These are phyloP conservation scores for Synergus laeviventris DNA, from an alignment of 2,888 invertebrate species.

Conservation along the genomic window DNA sequence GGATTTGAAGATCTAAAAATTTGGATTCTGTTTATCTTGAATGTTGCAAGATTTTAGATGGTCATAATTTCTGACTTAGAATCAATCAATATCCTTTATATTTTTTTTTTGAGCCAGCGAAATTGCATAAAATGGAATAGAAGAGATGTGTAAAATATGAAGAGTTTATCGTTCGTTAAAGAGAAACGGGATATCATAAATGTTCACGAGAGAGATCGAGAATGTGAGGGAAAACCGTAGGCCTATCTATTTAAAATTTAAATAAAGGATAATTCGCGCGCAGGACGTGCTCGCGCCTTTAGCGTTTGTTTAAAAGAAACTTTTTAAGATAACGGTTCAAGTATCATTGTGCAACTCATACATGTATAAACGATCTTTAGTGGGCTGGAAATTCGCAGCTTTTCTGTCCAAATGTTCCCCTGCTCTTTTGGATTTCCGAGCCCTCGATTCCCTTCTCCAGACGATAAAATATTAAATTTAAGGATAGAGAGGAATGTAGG, in stretches of 20 bases:
- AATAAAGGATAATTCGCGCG: slow-evolving; percentile 32
- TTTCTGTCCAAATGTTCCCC: slow-evolving; percentile 25
- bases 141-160: slow-evolving; percentile 12
- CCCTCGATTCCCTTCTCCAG: slow-evolving; percentile 4
- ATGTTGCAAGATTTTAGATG: not conserved
- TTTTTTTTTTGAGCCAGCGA: slow-evolving; percentile 20
- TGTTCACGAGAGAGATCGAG: slow-evolving; percentile 11
- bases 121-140: not conserved
- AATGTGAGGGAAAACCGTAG: slow-evolving; percentile 29
- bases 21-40: not conserved
- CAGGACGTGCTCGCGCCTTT: slow-evolving; percentile 32
- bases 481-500: not conserved
- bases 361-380: not conserved
- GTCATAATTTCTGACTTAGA: not conserved
- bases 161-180: slow-evolving; percentile 38
- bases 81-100: too few species aligned
- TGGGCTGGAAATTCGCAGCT: slow-evolving; percentile 24
- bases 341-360: not conserved
- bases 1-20: not conserved
- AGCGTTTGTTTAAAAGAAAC: slow-evolving; percentile 13
- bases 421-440: slow-evolving; percentile 14
- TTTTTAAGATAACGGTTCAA: slow-evolving; percentile 23
- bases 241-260: slow-evolving; percentile 30
- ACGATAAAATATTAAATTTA: slow-evolving; percentile 16
- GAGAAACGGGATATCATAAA: slow-evolving; percentile 21